Evolutionary conservation across 2,888 invertebrate species (phyloP), one percentile per base, ranked within the genome.

Genomic region (Tetheella fluctuosa): DNA sequence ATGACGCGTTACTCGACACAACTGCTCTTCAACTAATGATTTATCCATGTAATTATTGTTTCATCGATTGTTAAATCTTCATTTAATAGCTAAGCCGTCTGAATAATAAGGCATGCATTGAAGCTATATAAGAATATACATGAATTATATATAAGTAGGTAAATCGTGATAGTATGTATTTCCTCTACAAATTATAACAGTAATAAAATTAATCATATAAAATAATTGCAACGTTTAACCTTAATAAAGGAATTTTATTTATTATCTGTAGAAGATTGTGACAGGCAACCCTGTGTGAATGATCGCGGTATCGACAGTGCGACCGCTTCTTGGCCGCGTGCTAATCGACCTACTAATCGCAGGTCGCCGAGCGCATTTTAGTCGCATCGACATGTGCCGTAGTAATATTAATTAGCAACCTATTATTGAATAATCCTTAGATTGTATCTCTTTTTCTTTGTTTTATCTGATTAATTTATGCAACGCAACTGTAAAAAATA

Each of bases 261-360:
- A 48, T 17, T 48, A 10, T 10, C 1, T 34, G 13, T 34, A 20
- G 12, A 10, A 10, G 48, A 7, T 15, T 5, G 23, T 10, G 64
- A 61, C 34, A 34, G 74, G 25, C 83, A 88, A 60, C 89, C 88
- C 89, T 90, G 67, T 58, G 58, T 64, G 70, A 74, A 74, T 78
- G 79, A 81, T 80, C 79, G 75, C 78, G 71, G 76, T 77, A 86
- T 86, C 84, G 86, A 84, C 82, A 80, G 73, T 65, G 74, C 78
- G 72, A 71, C 72, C 79, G 81, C 77, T 76, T 81, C 85, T 87
- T 83, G 80, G 84, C 82, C 79, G 80, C 80, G 81, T 82, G 84
- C 85, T 90, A 90, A 91, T 90, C 89, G 91, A 85, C 85, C 88
- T 76, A 88, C 85, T 88, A 86, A 88, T 88, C 79, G 77, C 66